Evolutionary conservation across 1,140 invertebrate species (phyloP), one percentile per base, ranked within the genome.

Genomic region (Drosophila kepulauana): DNA sequence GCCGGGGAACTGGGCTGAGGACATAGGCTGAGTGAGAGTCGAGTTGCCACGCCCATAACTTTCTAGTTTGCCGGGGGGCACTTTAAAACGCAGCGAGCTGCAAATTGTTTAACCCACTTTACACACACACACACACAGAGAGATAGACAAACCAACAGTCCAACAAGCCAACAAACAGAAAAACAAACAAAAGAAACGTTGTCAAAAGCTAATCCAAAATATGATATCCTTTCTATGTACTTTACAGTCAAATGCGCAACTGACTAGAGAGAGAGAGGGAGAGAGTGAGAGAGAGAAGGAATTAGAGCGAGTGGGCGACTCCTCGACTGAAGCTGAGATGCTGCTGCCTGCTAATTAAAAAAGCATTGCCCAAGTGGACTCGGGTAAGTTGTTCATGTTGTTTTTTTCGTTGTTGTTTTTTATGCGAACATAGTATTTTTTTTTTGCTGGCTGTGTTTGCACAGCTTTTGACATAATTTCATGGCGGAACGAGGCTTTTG

Each of bases 391-490:
- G 49, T 52, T 28, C 16, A n/a, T 13, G 25, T 58, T 45, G 49
- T 30, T 48, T 16, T 16, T 11, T 15, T 4, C 10, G 6, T 61
- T 28, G 28, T 38, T 45, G 38, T 28, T n/a, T 48, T 46, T 52
- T 41, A 28, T 3, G 41, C 41, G 41, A 43, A n/a, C 41, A n/a
- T 3, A 43, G 41, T 69, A 11, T 15, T 63, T 57, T 25, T 25
- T 25, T 25, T 41, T 57, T 57, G 33, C 13, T 57, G 35, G 62
- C 15, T 58, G 46, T 72, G 68, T 88, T 84, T 88, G 85, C 74
- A 46, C 45, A 81, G 71, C 85, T 71, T 78, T 85, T 88, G 85
- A 88, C 85, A 88, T 67, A 85, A 73, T 78, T 68, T 74, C 48
- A 33, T 20, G 45, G 46, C 48, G 43, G 15, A 11, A 20, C 35